Evolutionary conservation across 2,797 vertebrate species (phyloP).

Genomic region (Moxostoma hubbsi): DNA sequence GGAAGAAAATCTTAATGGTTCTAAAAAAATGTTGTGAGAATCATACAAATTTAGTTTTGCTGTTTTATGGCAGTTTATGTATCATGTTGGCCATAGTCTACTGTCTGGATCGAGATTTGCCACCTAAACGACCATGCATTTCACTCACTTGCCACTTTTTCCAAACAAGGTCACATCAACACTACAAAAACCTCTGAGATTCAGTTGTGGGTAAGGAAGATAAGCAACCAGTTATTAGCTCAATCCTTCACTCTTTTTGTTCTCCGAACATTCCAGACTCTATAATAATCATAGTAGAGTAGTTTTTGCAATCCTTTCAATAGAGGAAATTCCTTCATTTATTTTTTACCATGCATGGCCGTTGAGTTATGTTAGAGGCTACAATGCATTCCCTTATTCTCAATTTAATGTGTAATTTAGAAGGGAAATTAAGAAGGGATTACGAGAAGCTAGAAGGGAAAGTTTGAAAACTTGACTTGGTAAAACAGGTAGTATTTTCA

Average conservation of each 20-base stretch:
- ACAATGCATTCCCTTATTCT: not conserved
- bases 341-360: conserved; percentile 19
- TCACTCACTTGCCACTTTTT: conserved; percentile 57
- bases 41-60: not conserved
- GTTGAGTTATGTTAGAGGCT: conserved; percentile 18
- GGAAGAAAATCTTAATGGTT: too few species aligned
- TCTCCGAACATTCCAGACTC: conserved; percentile 50
- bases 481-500: not conserved
- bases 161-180: conserved; percentile 75
- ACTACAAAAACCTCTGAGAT: conserved; percentile 69
- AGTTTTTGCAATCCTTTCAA: conserved; percentile 29
- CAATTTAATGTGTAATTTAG: not conserved
- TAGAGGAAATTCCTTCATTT: conserved; percentile 26
- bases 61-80: conserved; percentile 1
- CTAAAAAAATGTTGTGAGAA: too few species aligned
- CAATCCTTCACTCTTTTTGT: conserved; percentile 49
- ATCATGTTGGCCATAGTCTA: not conserved
- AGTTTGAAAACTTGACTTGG: not conserved
- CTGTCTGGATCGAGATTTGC: conserved; percentile 11
- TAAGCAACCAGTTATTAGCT: conserved; percentile 60
- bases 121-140: conserved; percentile 51
- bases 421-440: conserved; percentile 16
- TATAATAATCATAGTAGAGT: conserved; percentile 17
- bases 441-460: not conserved
- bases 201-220: conserved; percentile 65